A percentile compares a stretch with the other conserved stretches of the same genome.
These are phyloP conservation scores for Pachycephala philippinensis DNA, from an alignment of 2,113 vertebrate genomes.

Conservation along the genomic window DNA sequence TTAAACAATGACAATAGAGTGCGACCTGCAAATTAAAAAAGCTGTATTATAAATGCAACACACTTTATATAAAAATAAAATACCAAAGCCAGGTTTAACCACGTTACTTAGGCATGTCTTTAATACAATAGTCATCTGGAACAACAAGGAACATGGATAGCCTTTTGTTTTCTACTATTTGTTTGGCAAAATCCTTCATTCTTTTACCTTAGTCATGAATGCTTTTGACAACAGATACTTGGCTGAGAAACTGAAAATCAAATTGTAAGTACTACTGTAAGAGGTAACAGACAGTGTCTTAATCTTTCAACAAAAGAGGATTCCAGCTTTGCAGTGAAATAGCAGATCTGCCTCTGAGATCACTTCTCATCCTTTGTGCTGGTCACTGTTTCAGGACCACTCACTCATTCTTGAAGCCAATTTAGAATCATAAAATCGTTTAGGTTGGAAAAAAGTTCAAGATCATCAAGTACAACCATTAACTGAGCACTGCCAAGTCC, in stretches of 20 bases:
- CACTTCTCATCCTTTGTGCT: constrained; percentile 63
- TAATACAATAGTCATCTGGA: background rate
- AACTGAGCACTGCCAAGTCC: background rate
- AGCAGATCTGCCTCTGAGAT: constrained; percentile 68
- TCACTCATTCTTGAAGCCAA: background rate
- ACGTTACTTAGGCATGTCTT: background rate
- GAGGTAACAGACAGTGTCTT: constrained; percentile 26
- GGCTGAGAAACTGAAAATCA: background rate
- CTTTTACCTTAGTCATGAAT: constrained; percentile 48
- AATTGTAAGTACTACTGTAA: constrained; percentile 40
- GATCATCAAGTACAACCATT: background rate
- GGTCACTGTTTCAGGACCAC: background rate
- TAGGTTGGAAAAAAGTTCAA: background rate
- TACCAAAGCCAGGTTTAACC: background rate
- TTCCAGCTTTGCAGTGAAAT: background rate
- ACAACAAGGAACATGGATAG: background rate
- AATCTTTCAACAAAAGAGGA: constrained; percentile 45
- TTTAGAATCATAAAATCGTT: background rate
- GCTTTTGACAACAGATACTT: constrained; percentile 62
- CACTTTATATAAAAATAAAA: background rate
- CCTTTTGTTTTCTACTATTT: background rate
- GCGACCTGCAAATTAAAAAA: background rate
- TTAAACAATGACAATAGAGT: background rate
- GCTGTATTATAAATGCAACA: background rate
- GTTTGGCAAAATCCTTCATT: constrained; percentile 50